Conservation (phyloP, 2,888 invertebrate species). For the Stenotaenia linearis region DNA sequence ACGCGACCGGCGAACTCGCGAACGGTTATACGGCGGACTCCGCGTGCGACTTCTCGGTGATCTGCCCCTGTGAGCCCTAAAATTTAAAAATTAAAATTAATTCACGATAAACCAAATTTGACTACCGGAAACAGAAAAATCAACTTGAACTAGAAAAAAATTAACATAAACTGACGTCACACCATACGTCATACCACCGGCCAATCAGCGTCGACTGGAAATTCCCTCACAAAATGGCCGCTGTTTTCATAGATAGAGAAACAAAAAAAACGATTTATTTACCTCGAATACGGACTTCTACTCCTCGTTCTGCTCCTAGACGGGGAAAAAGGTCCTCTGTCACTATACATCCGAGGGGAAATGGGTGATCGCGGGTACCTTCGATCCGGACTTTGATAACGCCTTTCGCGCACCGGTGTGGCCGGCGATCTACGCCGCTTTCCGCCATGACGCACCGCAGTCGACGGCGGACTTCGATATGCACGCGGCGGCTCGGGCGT, state of each 20-base stretch:
- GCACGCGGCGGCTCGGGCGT: constrained; percentile 39
- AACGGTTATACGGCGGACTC: constrained; percentile 17
- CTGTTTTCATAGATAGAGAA: not conserved
- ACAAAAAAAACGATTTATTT: not conserved
- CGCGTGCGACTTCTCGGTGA: constrained; percentile 24
- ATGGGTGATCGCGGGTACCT: constrained; percentile 26
- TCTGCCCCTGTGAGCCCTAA: constrained; percentile 8
- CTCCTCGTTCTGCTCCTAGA: constrained; percentile 26
- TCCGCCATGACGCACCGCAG: not conserved
- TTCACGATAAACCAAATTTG: not conserved
- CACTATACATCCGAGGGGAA: not conserved
- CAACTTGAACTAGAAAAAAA: no score
- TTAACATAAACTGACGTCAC: not conserved
- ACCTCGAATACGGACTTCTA: constrained; percentile 29
- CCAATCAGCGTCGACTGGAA: not conserved
- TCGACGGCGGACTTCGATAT: constrained; percentile 34
- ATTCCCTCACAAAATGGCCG: not conserved
- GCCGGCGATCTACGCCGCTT: not conserved
- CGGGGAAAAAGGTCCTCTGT: not conserved
- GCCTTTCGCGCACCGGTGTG: not conserved
- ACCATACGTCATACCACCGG: not conserved
- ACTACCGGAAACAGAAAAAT: not conserved
- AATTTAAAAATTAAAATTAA: not conserved
- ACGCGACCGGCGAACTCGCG: constrained; percentile 32
- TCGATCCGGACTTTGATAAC: constrained; percentile 6